Conservation (phyloP, 2,888 invertebrate species). For the Tanypteryx hageni region DNA sequence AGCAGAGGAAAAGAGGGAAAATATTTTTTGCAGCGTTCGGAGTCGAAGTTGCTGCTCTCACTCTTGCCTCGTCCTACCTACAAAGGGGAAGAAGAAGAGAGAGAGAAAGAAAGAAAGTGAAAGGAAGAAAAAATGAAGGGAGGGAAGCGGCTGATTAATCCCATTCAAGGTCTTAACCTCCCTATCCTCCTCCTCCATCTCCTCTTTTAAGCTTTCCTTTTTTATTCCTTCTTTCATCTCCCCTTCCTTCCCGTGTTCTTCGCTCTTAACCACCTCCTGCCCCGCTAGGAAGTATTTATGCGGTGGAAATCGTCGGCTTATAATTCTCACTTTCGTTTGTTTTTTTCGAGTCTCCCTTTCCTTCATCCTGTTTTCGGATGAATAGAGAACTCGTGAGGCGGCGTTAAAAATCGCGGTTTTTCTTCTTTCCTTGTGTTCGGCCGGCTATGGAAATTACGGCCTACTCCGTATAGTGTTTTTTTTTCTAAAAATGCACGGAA, state of each 20-base stretch:
- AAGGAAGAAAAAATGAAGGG: neutral
- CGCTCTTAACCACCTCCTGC: neutral
- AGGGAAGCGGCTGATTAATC: slow-evolving; percentile 17
- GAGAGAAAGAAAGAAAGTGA: neutral
- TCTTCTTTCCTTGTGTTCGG: neutral
- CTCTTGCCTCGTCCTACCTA: too few species aligned
- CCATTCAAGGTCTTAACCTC: slow-evolving; percentile 13
- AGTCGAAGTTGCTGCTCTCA: too few species aligned
- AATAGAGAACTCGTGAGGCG: neutral
- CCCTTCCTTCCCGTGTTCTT: neutral
- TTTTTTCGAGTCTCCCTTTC: neutral
- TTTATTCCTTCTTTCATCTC: neutral
- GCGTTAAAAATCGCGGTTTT: neutral
- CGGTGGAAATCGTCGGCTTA: slow-evolving; percentile 8
- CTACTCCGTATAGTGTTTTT: neutral
- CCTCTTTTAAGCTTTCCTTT: neutral
- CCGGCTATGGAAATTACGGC: neutral
- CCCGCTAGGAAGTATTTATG: slow-evolving; percentile 12
- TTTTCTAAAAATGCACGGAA: neutral
- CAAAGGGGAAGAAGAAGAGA: neutral
- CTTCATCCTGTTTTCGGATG: neutral
- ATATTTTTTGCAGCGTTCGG: too few species aligned
- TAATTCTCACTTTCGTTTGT: slow-evolving; percentile 1
- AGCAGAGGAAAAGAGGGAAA: neutral
- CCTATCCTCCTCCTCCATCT: neutral